A percentile compares a stretch with the other conserved stretches of the same genome.
phyloP scores from a whole-genome alignment of 2,113 vertebrate species.

The Bolborhynchus lineola region DNA sequence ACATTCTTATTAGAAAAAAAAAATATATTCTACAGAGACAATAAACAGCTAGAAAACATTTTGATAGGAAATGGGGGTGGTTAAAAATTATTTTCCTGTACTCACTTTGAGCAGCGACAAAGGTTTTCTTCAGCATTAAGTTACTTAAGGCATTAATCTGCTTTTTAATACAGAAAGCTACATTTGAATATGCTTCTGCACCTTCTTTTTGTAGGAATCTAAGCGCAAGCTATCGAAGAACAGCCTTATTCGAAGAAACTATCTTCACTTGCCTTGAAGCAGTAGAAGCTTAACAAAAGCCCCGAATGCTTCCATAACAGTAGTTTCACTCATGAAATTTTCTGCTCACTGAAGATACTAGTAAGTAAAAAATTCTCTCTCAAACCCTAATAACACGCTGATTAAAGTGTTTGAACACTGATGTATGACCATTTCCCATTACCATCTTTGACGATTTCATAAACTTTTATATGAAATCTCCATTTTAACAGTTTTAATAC shows the following conservation, averaged over 20 bases:
- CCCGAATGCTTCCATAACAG: not conserved
- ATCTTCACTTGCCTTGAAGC: not conserved
- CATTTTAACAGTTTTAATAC: slow-evolving; percentile 45
- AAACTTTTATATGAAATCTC: not conserved
- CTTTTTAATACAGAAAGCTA: not conserved
- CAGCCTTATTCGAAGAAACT: not conserved
- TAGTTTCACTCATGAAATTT: not conserved
- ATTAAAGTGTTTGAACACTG: not conserved
- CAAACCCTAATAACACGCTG: not conserved
- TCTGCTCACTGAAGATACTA: not conserved
- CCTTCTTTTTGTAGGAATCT: not conserved
- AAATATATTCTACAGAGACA: not conserved
- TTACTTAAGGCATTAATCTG: not conserved
- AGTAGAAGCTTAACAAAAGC: not conserved
- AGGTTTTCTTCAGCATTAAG: not conserved
- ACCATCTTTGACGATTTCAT: not conserved
- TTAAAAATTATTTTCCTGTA: not conserved
- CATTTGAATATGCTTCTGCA: not conserved
- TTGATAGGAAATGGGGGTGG: not conserved
- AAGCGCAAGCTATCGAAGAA: not conserved
- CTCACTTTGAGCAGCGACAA: not conserved
- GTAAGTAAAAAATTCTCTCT: not conserved
- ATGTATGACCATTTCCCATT: not conserved
- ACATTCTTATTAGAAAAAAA: not conserved
- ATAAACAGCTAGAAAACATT: not conserved